Conservation (phyloP, 2,797 vertebrate genomes). For the Percopsis omiscomaycus region DNA sequence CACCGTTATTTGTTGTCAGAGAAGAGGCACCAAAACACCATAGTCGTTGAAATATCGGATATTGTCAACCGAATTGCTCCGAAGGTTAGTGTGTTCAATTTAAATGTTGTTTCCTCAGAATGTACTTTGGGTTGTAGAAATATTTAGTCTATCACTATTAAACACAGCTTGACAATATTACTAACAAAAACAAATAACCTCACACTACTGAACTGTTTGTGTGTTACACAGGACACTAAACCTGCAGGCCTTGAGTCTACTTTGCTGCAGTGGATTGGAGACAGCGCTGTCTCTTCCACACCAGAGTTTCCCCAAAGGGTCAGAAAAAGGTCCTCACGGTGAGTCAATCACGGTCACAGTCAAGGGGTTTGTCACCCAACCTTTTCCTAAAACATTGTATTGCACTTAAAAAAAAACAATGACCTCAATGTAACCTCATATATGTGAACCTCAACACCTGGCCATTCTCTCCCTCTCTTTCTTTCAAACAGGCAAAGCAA, state of each 20-base stretch:
- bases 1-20: slow-evolving; percentile 18
- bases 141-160: not conserved
- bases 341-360: slow-evolving; percentile 1
- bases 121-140: not conserved
- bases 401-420: no score
- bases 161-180: no score
- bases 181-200: not conserved
- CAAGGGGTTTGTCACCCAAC: no score
- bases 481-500: slow-evolving; percentile 73
- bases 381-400: no score
- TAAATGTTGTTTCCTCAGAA: not conserved
- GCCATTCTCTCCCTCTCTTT: not conserved
- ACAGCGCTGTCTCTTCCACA: slow-evolving; percentile 83
- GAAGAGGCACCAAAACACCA: slow-evolving; percentile 30
- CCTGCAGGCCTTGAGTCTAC: slow-evolving; percentile 69
- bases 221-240: slow-evolving; percentile 77
- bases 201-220: not conserved
- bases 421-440: no score
- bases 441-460: not conserved
- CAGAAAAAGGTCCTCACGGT: slow-evolving; percentile 70
- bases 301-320: slow-evolving; percentile 69
- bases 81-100: slow-evolving; percentile 62
- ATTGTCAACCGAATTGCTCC: slow-evolving; percentile 80
- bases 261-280: slow-evolving; percentile 90
- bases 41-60: slow-evolving; percentile 77